Base-by-base conservation (phyloP, 2,888 invertebrate species). In the Xanthia togata region DNA sequence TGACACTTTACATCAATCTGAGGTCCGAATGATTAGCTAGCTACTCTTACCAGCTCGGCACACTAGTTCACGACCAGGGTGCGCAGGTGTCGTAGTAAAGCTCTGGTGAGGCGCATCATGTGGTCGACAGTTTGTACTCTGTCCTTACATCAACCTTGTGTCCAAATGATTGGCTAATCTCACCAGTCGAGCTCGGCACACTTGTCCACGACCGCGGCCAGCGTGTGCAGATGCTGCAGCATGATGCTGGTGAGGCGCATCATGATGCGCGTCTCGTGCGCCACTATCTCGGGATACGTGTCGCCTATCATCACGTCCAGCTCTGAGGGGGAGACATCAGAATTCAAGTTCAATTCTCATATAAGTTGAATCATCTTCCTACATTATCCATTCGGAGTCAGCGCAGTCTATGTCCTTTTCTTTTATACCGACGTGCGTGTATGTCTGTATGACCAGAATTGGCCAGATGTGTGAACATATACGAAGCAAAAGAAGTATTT, bases 201-300 rank as follows among this genome's bases (percentile, higher is more conserved):
- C 59, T 97, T 93, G 75, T 97, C 96, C 73, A 97, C 96, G 41
- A 98, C 95, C 23, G 95, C 94, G 0, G 97, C 91, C 5, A 98
- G 93, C 0, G 96, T 92, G 68, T 96, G 93, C 44, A 97, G 93
- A 84, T 97, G 96, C 80, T 97, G 97, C 85, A 97, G 93, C 38
- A 98, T 96, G 77, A 97, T 97, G 77, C 97, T 93, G 12, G 98
- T 97, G 63, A 98, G 94, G 20, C 97, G 94, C 91, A 98, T 96
- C 97, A 98, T 97, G 89, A 99, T 98, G 75, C 97, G 96, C 6
- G 98, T 98, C 95, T 99, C 98, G 86, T 98, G 97, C 78, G 98
- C 98, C 88, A 97, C 97, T 89, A 99, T 98, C 91, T 98, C 98
- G 20, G 98, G 97, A 89, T 98, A 97, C 57, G 98, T 97, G 93